Conservation (phyloP, 2,113 vertebrate species). For the Alectura lathami region DNA sequence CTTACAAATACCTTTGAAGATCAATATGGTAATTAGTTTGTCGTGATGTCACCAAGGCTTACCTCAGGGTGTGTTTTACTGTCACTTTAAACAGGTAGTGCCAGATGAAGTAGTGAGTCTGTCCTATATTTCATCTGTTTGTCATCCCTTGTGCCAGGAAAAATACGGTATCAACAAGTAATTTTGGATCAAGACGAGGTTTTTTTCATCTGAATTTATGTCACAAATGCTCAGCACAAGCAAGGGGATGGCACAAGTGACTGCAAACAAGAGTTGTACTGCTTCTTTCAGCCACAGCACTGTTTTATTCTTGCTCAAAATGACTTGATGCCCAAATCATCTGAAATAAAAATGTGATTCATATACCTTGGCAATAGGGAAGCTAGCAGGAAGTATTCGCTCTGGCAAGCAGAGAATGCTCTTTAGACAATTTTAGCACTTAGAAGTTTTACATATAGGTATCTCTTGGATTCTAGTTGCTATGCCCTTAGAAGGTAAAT, state of each 20-base stretch:
- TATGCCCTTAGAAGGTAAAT: not conserved
- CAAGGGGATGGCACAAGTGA: not conserved
- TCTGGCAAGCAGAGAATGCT: not conserved
- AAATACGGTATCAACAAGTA: not conserved
- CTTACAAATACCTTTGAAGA: not conserved
- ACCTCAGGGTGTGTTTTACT: not conserved
- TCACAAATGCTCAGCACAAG: not conserved
- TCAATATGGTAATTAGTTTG: not conserved
- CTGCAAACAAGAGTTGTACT: not conserved
- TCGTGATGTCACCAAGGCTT: not conserved
- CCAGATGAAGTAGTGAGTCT: not conserved
- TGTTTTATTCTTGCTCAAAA: not conserved
- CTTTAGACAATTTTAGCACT: not conserved
- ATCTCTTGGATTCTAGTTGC: not conserved
- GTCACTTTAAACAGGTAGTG: not conserved
- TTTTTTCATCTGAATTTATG: not conserved
- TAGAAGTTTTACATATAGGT: not conserved
- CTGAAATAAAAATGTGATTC: not conserved
- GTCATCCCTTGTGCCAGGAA: not conserved
- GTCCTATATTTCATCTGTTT: not conserved
- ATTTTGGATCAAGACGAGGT: not conserved
- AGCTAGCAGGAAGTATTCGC: not conserved
- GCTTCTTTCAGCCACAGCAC: not conserved
- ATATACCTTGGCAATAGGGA: not conserved
- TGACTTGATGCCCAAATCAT: not conserved